Conservation (phyloP, 2,113 vertebrate genomes). For the Symphodus melops region DNA sequence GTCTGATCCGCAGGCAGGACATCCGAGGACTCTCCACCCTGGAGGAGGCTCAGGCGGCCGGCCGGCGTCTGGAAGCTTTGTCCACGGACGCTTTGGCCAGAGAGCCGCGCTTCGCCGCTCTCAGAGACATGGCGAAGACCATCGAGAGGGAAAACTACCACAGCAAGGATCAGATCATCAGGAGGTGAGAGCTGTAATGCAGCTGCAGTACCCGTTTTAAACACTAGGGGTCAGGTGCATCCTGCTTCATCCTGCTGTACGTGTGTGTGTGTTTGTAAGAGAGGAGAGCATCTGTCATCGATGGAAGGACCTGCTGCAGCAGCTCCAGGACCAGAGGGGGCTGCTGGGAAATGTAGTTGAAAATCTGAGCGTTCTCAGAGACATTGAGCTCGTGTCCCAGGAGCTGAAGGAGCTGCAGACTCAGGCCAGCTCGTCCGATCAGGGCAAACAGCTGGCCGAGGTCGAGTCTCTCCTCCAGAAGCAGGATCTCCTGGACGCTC, state of each 20-base stretch:
- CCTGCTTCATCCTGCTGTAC: no score
- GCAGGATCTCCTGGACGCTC: constrained; percentile 87
- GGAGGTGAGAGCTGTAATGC: constrained; percentile 76
- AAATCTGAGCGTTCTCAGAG: constrained; percentile 83
- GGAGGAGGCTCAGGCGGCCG: constrained; percentile 81
- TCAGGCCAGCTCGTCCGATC: constrained; percentile 79
- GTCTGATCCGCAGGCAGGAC: constrained; percentile 83
- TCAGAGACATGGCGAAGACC: constrained; percentile 82
- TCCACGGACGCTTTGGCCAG: constrained; percentile 86
- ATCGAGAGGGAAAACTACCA: constrained; percentile 89
- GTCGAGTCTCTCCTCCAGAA: constrained; percentile 87
- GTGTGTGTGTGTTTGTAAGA: constrained; percentile 34
- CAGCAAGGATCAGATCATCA: constrained; percentile 79
- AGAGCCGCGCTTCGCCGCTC: constrained; percentile 85
- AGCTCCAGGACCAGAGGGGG: constrained; percentile 80
- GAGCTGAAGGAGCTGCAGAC: constrained; percentile 88
- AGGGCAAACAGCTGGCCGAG: constrained; percentile 87
- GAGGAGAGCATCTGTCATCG: constrained; percentile 77
- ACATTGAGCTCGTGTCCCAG: constrained; percentile 81
- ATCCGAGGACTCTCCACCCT: constrained; percentile 63
- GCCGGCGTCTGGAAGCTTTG: constrained; percentile 87
- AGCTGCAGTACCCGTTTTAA: no score
- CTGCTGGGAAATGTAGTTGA: constrained; percentile 73
- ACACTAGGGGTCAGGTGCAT: no score
- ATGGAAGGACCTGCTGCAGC: constrained; percentile 86